Base-by-base conservation (phyloP, 1,140 invertebrate genomes). In the Micrasema longulum region DNA sequence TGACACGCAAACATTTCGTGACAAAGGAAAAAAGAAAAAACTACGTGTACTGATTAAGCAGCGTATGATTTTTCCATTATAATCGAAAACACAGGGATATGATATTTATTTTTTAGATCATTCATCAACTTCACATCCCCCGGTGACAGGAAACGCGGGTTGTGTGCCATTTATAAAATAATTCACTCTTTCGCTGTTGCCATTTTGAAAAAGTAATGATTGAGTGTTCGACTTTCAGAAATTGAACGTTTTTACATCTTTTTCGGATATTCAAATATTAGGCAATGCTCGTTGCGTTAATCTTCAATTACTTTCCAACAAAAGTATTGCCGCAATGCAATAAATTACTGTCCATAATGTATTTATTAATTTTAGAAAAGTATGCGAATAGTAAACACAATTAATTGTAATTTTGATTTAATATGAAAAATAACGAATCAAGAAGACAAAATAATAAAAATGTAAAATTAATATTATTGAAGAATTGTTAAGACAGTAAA, bases 101-200 rank as follows among this genome's bases (percentile, higher is more conserved):
- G 16, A 60, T 60, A 60, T 60, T 60, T 60, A 38, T 60, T 60
- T 22, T 31, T 7, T 9, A 16, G 7, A 60, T 60, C 55, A 60
- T 60, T 60, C 55, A 60, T 60, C 55, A 60, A 60, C 55, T 60
- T 60, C 55, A 60, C 55, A 35, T 60, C 55, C 12, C 35, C 3
- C 18, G 16, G 23, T 41, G 55, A 60, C 55, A 60, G 55, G 35
- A 23, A 60, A 35, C 36, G 50, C 4, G 16, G 36, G 36, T 38
- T 60, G 55, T 5, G 31, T 38, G 35, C 55, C 35, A 60, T 60
- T 60, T 60, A 43, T 4, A 16, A 18, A 14, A 60, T 43, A 41
- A 60, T 41, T 60, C 55, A 60, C 55, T 60, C 55, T 60, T 60
- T 41, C 55, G 20, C 14, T 18, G 55, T 60, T 43, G 55, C 55